Base-by-base conservation (phyloP, 2,113 vertebrate species). In the Chloebia gouldiae region DNA sequence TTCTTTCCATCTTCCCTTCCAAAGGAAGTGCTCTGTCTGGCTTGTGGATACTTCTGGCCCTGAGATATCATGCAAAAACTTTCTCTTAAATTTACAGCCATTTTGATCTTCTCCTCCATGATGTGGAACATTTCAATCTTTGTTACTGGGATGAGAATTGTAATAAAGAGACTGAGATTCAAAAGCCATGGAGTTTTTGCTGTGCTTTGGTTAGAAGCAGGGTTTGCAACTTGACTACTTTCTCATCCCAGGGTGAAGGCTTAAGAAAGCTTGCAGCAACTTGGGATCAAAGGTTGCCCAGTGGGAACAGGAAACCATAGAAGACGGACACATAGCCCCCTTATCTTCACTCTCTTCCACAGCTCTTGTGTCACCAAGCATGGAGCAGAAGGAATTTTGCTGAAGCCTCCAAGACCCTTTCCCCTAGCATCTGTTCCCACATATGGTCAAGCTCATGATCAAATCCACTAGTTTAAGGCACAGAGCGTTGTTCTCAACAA, bases 101-200 rank as follows among this genome's bases (percentile, higher is more conserved):
- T 42, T 72, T 49, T 64, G 19, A 68, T 80, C 45, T 88, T 71
- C n/a, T 80, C 59, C 20, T 37, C 64, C 27, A 20, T 2, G 6
- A 56, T 21, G 20, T 23, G 18, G 30, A 69, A 69, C 6, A 6
- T 91, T 66, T 77, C 50, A 27, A 42, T 49, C 53, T 71, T 86
- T 5, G 2, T 72, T 73, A 70, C 20, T 71, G 24, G 28, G 23
- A 39, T 66, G 27, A 81, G 8, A 80, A 76, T 15, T 86, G 18
- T 60, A 84, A 95, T 81, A 87, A 88, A 89, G 24, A 64, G 20
- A 13, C 45, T 64, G n/a, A 60, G 28, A 81, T 72, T 72, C 65
- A 25, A 87, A 81, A 81, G 20, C 30, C 53, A 27, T 23, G 27
- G 35, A 37, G 15, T 51, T 39, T 77, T 68, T 60, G 33, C 20